These are phyloP conservation scores for Callipepla squamata DNA, from an alignment of 2,113 vertebrate species.

Conservation along the genomic window DNA sequence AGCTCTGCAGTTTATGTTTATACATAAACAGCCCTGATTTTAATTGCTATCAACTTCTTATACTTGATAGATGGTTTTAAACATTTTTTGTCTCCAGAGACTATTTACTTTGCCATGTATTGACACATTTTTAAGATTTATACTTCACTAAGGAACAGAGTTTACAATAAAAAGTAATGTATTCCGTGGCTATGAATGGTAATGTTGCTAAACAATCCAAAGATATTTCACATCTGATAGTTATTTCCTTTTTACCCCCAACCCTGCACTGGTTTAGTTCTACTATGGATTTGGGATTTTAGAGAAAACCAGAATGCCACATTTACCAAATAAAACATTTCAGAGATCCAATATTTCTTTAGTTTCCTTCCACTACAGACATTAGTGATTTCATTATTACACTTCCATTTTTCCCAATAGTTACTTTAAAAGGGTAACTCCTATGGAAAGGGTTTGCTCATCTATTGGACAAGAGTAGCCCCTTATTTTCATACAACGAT, in stretches of 20 bases:
- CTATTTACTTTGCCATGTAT: slow-evolving; percentile 76
- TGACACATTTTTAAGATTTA: slow-evolving; percentile 78
- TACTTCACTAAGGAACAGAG: slow-evolving; percentile 69
- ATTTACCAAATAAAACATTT: neutral
- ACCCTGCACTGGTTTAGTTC: slow-evolving; percentile 1
- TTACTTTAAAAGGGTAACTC: neutral
- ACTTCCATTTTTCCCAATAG: neutral
- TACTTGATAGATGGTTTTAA: slow-evolving; percentile 71
- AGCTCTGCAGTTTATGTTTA: slow-evolving; percentile 63
- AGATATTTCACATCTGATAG: slow-evolving; percentile 67
- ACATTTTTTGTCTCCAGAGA: slow-evolving; percentile 74
- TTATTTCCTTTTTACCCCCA: slow-evolving; percentile 33
- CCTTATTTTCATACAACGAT: neutral
- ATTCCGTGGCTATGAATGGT: slow-evolving; percentile 80
- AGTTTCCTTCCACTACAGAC: neutral
- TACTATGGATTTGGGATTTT: neutral
- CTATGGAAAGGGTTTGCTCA: neutral
- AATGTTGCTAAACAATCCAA: slow-evolving; percentile 68
- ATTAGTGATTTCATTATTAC: neutral
- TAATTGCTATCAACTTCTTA: slow-evolving; percentile 72
- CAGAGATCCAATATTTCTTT: neutral
- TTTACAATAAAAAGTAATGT: slow-evolving; percentile 82
- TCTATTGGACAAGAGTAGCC: neutral
- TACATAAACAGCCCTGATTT: slow-evolving; percentile 70
- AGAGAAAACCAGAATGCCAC: neutral